These are phyloP conservation scores for Bovichtus variegatus DNA, from an alignment of 2,797 vertebrate species.

Conservation along the genomic window DNA sequence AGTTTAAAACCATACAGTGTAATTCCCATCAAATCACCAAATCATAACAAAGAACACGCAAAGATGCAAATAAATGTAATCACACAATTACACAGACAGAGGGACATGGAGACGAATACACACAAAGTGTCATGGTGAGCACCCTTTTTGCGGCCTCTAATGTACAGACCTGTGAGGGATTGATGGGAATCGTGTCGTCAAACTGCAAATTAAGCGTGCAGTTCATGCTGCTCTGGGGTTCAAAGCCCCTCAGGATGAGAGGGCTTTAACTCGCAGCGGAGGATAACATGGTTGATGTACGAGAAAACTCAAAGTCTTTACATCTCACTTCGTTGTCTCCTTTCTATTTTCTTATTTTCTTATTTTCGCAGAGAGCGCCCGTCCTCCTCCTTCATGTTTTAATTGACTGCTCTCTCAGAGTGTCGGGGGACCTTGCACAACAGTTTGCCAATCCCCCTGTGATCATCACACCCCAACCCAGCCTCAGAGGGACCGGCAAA, in stretches of 20 bases:
- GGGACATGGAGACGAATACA: not conserved
- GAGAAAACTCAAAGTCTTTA: constrained; percentile 64
- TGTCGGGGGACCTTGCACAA: constrained; percentile 62
- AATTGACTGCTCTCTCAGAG: constrained; percentile 75
- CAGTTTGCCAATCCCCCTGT: constrained; percentile 68
- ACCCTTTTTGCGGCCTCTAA: constrained; percentile 48
- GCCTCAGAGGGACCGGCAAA: constrained; percentile 45
- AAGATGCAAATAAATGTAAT: not conserved
- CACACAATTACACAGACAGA: not conserved
- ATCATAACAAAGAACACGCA: not conserved
- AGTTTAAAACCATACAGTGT: too few relatives aligned
- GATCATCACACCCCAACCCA: constrained; percentile 61
- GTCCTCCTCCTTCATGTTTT: constrained; percentile 70
- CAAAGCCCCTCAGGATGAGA: constrained; percentile 54
- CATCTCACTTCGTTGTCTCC: constrained; percentile 46
- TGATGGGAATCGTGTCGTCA: constrained; percentile 67
- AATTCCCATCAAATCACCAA: not conserved
- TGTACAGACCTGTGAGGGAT: constrained; percentile 54
- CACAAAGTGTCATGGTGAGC: not conserved
- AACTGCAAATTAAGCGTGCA: constrained; percentile 68
- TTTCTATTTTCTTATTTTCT: constrained; percentile 15
- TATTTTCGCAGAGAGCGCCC: constrained; percentile 37
- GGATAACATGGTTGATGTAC: constrained; percentile 60
- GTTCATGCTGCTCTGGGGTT: constrained; percentile 58
- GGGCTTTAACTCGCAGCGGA: constrained; percentile 38